phyloP scores from a whole-genome alignment of 2,888 invertebrate species.

The Caenorhabditis panamensis region DNA sequence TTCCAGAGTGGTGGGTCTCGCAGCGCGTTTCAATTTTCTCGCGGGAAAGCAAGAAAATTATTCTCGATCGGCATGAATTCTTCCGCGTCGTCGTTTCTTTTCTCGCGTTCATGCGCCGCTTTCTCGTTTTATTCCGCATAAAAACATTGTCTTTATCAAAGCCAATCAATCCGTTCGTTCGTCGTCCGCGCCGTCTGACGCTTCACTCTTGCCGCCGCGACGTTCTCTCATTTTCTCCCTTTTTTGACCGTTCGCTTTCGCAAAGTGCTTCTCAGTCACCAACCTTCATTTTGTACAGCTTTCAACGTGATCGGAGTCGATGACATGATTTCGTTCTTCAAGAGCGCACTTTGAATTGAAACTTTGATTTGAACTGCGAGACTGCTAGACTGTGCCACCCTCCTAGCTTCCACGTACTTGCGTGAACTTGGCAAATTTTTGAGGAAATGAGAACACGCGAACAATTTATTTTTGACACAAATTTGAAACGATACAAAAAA shows the following conservation, averaged over 20 bases:
- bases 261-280: neutral
- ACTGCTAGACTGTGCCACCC: neutral
- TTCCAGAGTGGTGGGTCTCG: constrained; percentile 1
- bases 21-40: constrained; percentile 19
- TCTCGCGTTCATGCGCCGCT: constrained; percentile 9
- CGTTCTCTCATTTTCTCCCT: constrained; percentile 21
- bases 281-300: constrained; percentile 56
- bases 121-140: constrained; percentile 32
- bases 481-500: neutral
- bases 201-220: neutral
- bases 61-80: constrained; percentile 1
- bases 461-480: constrained; percentile 3
- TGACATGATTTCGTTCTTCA: constrained; percentile 37
- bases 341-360: no score
- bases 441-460: neutral
- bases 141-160: constrained; percentile 45
- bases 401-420: neutral
- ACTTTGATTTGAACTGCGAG: no score
- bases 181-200: neutral
- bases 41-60: constrained; percentile 14
- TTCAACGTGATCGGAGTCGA: constrained; percentile 50
- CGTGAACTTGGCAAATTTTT: neutral
- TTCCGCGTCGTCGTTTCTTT: constrained; percentile 6
- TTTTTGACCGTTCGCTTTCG: neutral
- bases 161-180: constrained; percentile 39